phyloP scores from a whole-genome alignment of 2,797 vertebrate genomes.

The Periparus ater region DNA sequence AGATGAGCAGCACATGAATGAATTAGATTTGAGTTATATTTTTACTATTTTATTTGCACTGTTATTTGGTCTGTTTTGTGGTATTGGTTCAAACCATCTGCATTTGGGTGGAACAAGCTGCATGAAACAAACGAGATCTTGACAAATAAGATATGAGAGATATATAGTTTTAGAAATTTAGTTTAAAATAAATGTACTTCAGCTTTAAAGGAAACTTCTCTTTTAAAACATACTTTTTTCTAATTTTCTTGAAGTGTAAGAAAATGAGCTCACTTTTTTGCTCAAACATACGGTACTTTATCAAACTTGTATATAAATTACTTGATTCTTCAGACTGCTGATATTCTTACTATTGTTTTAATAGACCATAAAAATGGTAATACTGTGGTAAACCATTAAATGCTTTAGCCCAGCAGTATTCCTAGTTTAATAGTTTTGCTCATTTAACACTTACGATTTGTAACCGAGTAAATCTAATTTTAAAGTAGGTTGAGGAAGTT shows the following conservation, averaged over 20 bases:
- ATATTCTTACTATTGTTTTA: conserved; percentile 75
- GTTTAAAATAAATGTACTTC: not conserved
- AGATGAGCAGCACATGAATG: not conserved
- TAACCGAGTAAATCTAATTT: conserved; percentile 78
- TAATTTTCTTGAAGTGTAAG: conserved; percentile 5
- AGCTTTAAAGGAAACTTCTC: not conserved
- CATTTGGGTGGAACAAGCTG: not conserved
- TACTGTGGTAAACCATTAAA: conserved; percentile 74
- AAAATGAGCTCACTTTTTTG: conserved; percentile 32
- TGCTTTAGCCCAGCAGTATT: conserved; percentile 76
- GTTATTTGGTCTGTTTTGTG: not conserved
- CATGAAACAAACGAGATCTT: not conserved
- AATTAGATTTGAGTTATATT: not conserved
- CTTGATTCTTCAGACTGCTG: conserved; percentile 70
- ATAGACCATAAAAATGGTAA: conserved; percentile 78
- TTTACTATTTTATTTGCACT: not conserved
- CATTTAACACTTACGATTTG: conserved; percentile 76
- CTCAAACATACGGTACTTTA: conserved; percentile 53
- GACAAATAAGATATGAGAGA: not conserved
- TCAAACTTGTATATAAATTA: conserved; percentile 73
- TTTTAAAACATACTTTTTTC: not conserved
- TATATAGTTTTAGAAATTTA: not conserved
- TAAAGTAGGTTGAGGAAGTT: conserved; percentile 72
- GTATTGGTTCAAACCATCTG: not conserved
- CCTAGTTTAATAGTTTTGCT: conserved; percentile 77